These are phyloP conservation scores for Cerceris rybyensis DNA, from an alignment of 2,888 invertebrate genomes.

Conservation along the genomic window DNA sequence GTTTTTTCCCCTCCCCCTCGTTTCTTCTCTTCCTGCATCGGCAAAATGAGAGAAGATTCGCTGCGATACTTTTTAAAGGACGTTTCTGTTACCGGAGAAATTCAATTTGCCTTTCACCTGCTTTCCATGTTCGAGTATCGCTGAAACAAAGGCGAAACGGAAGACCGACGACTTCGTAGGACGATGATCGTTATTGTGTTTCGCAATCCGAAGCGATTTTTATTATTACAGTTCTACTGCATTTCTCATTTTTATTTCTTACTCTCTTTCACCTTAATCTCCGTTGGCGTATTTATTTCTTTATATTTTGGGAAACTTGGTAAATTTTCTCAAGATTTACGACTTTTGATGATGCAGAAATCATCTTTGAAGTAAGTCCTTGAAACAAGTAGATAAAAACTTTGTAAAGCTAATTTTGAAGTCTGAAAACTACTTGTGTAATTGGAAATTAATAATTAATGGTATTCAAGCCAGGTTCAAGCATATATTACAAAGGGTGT, in stretches of 20 bases:
- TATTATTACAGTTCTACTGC: background rate
- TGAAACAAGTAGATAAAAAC: too few species aligned
- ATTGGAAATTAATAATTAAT: too few species aligned
- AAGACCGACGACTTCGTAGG: constrained; percentile 14
- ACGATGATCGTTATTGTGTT: constrained; percentile 25
- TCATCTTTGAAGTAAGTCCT: too few species aligned
- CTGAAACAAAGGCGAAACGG: constrained; percentile 25
- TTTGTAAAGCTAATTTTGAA: too few species aligned
- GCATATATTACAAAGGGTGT: too few species aligned
- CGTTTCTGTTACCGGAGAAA: constrained; percentile 51
- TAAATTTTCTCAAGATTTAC: too few species aligned
- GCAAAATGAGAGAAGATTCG: constrained; percentile 22
- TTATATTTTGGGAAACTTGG: too few species aligned
- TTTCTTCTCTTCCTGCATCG: constrained; percentile 26
- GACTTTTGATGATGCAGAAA: too few species aligned
- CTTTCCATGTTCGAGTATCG: constrained; percentile 19
- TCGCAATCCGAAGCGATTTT: background rate
- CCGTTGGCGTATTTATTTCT: too few species aligned
- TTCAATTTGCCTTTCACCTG: constrained; percentile 59
- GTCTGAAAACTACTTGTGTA: too few species aligned
- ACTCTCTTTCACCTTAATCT: too few species aligned
- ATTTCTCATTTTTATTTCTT: background rate
- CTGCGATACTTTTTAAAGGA: constrained; percentile 48
- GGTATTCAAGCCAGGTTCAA: too few species aligned
- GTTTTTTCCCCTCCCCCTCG: background rate